Base-by-base conservation (phyloP, 2,797 vertebrate genomes). In the Diceros bicornis region DNA sequence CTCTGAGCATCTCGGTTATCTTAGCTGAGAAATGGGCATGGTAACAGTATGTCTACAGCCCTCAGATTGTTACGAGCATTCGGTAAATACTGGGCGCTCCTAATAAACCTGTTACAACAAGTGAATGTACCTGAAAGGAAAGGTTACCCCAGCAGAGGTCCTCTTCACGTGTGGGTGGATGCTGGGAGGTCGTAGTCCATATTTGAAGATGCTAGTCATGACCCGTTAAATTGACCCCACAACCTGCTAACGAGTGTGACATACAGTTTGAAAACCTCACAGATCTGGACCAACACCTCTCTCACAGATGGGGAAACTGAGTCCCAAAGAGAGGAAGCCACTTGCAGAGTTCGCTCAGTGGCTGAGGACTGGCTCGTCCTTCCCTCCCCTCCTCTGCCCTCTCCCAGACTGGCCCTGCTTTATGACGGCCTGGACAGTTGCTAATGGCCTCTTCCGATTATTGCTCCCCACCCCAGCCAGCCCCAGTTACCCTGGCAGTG, bases 401-500 rank as follows among this genome's bases (percentile, higher is more conserved):
- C 68, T 52, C 64, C 57, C 20, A 3, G 86, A 4, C 84, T 7
- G 59, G 64, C 74, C 85, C 74, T 27, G 52, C 47, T 52, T 72
- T 89, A 32, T 37, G 66, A 32, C 89, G 1, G 2, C 66, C 89
- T 20, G 64, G 81, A 93, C 82, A 44, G 71, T 86, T 41, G 75
- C 94, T 72, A 64, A 72, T 78, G 86, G 68, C 85, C 64, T 66
- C 81, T 82, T 57, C 79, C 61, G 14, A 12, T 61, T 41, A 10
- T 4, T 44, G 50, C 66, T 32, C 84, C 74, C 69, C 20, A 37
- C 59, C 62, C 41, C 47, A 78, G 17, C 77, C 72, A 79, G 92
- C 32, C 88, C 94, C 92, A 75, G 78, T 84, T 66, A 78, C 77
- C 71, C 84, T 2, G 95, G 91, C 90, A 77, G 95, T 97, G 97